phyloP scores from a whole-genome alignment of 2,113 vertebrate species.

The Crotalus tigris region DNA sequence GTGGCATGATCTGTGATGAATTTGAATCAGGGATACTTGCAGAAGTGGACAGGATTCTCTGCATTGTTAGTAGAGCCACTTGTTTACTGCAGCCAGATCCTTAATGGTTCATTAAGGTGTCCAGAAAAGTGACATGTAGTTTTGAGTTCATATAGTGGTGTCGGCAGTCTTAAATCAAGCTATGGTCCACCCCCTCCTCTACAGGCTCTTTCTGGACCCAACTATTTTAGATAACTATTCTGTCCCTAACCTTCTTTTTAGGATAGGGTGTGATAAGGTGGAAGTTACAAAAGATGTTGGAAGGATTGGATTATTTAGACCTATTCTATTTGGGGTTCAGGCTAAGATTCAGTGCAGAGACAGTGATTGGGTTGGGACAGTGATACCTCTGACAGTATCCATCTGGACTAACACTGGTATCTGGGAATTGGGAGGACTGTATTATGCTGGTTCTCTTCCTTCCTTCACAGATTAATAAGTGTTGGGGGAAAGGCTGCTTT shows the following conservation, averaged over 20 bases:
- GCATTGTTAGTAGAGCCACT: too few species aligned
- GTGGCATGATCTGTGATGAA: too few species aligned
- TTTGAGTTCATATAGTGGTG: too few species aligned
- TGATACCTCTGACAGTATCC: neutral
- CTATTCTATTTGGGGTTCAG: neutral
- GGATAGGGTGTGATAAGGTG: too few species aligned
- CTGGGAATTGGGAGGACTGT: neutral
- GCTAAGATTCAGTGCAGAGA: neutral
- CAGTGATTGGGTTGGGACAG: neutral
- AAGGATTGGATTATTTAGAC: neutral
- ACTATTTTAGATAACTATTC: too few species aligned
- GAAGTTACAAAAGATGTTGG: neutral
- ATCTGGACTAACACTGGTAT: neutral
- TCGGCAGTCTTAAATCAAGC: too few species aligned
- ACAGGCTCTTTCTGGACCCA: too few species aligned
- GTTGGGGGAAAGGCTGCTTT: neutral
- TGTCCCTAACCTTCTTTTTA: neutral
- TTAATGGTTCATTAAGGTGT: neutral
- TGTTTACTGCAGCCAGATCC: neutral
- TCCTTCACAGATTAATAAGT: neutral
- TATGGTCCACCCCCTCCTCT: too few species aligned
- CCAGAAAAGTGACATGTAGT: neutral
- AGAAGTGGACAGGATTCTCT: too few species aligned
- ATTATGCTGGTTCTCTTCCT: neutral
- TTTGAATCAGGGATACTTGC: too few species aligned